Percentiles rank a stretch among this genome's conserved stretches.
phyloP scores from a whole-genome alignment of 1,140 invertebrate species.

The Trissolcus basalis region DNA sequence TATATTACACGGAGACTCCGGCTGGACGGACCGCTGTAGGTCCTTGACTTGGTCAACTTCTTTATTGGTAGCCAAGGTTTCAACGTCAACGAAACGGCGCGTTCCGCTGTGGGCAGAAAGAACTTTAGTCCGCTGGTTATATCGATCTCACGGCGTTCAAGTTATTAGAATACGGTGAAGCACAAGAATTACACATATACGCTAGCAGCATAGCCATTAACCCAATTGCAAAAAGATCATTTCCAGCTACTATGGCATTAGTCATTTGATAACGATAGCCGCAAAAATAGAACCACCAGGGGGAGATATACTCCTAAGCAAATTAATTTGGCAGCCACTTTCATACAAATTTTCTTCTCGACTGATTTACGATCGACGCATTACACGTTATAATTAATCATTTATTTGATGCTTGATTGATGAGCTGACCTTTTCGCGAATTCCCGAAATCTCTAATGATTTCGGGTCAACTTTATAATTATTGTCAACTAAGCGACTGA shows the following conservation, averaged over 20 bases:
- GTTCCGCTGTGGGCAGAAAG: constrained; percentile 78
- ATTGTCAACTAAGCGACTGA: no score
- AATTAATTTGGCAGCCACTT: constrained; percentile 13
- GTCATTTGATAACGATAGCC: constrained; percentile 53
- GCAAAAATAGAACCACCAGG: constrained; percentile 49
- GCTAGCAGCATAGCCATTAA: constrained; percentile 63
- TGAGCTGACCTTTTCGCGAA: constrained; percentile 11
- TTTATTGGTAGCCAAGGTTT: constrained; percentile 64
- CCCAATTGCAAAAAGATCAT: constrained; percentile 68
- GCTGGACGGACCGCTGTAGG: constrained; percentile 75
- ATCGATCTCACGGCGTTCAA: constrained; percentile 36
- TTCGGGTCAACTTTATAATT: no score
- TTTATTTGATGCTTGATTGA: neutral
- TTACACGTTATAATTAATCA: neutral
- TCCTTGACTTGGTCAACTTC: constrained; percentile 63
- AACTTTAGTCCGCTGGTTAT: constrained; percentile 17
- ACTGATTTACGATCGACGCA: constrained; percentile 8
- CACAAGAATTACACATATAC: constrained; percentile 28
- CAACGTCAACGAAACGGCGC: constrained; percentile 79
- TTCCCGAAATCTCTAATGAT: neutral
- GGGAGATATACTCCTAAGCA: neutral
- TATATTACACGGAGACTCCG: constrained; percentile 84
- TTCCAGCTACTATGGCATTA: constrained; percentile 28
- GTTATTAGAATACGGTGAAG: constrained; percentile 34
- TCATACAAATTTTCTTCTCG: constrained; percentile 2